Base-by-base conservation (phyloP, 2,888 invertebrate genomes). In the Leptothorax acervorum region DNA sequence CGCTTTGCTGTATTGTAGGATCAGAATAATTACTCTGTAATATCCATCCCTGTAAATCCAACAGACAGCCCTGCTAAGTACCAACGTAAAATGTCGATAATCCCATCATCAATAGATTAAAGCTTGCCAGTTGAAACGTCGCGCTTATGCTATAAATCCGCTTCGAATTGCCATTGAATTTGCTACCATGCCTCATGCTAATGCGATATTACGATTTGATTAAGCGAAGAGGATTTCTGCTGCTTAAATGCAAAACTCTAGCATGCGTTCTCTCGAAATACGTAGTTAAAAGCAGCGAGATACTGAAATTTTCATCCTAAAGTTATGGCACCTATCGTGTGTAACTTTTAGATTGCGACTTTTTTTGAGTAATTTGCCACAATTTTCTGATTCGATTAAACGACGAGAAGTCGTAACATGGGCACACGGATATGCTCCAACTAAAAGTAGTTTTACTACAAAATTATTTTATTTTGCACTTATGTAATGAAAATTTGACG, bases 191-290 rank as follows among this genome's bases (percentile, higher is more conserved):
- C 48, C 81, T 79, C 35, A 60, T 70, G 85, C 83, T 85, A 85
- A 82, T 85, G 86, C 60, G 82, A 87, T 81, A 84, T 90, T 90
- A 87, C 83, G 83, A 84, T 87, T 90, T 89, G 87, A 89, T 90
- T 83, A 86, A 81, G 81, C 71, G 35, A 55, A 23, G 75, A 35
- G 84, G 85, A 78, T 85, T 90, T 89, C 78, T 68, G 71, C 79
- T 60, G 71, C 62, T 60, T 51, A 60, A 73, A 75, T 79, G 73
- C 48, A 31, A 79, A 73, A 73, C 48, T 51, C 2, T 9, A 51
- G 15, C 18, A 48, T 15, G 15, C 60, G 23, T 23, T 23, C 23
- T 60, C 57, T 6, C 60, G 53, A 66, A 73, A 53, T 42, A 28
- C 55, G n/a, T 23, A 55, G 15, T 3, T 78, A 42, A 68, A 68